Evolutionary conservation across 2,888 invertebrate species (phyloP).

Genomic region (Phortica magna): DNA sequence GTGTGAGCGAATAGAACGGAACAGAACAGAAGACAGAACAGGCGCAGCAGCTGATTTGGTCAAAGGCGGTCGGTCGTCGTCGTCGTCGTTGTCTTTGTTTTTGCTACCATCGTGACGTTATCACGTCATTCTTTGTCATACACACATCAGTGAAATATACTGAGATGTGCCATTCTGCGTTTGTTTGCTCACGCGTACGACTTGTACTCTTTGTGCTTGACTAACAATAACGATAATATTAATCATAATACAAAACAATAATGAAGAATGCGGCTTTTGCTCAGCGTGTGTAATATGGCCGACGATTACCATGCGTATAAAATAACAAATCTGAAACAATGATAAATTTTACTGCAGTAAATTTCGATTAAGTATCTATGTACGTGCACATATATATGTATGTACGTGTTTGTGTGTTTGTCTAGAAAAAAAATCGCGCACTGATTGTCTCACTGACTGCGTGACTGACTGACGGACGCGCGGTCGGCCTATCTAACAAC

Average conservation of each 20-base stretch:
- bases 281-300: background rate
- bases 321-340: background rate
- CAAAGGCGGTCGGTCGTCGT: background rate
- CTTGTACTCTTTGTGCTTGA: slow-evolving; percentile 15
- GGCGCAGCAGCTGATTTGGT: slow-evolving; percentile 32
- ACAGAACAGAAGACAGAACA: slow-evolving; percentile 33
- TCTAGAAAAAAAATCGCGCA: background rate
- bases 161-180: slow-evolving; percentile 15
- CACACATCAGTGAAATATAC: background rate
- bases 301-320: background rate
- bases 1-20: slow-evolving; percentile 26
- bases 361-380: slow-evolving; percentile 23
- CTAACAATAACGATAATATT: slow-evolving; percentile 16
- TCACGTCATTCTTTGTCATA: slow-evolving; percentile 21
- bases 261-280: background rate
- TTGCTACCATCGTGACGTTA: slow-evolving; percentile 34
- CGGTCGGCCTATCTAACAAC: background rate
- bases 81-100: slow-evolving; percentile 5
- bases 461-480: background rate
- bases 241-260: background rate
- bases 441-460: background rate
- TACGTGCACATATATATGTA: background rate
- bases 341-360: slow-evolving; percentile 32
- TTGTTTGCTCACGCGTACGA: slow-evolving; percentile 21
- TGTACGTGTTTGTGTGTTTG: background rate